Percentiles rank a stretch among this genome's conserved stretches.
Evolutionary conservation across 2,888 invertebrate species (phyloP).

Genomic region (Diaperis boleti): DNA sequence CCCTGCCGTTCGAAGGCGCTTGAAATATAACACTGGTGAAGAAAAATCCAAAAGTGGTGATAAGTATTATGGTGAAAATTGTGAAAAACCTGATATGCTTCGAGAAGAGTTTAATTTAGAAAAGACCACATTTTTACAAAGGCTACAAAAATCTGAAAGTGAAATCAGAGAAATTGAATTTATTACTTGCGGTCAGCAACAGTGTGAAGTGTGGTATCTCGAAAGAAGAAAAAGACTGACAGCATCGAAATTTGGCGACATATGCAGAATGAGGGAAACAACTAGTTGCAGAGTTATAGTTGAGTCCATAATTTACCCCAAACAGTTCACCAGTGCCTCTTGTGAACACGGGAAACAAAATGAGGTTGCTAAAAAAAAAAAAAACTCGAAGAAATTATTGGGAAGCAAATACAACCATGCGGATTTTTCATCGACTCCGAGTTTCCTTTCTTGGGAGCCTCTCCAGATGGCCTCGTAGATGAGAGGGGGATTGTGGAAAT

Average conservation of each 20-base stretch:
- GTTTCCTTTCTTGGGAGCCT: constrained; percentile 1
- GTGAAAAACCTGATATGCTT: not conserved
- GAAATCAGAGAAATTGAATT: not conserved
- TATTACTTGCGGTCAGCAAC: too few relatives aligned
- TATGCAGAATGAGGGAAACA: not conserved
- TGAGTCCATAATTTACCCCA: not conserved
- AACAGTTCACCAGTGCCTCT: too few relatives aligned
- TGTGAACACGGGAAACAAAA: too few relatives aligned
- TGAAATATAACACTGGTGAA: not conserved
- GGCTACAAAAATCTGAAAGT: not conserved
- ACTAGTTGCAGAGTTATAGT: constrained; percentile 4
- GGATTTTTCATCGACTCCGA: not conserved
- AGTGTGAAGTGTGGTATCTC: too few relatives aligned
- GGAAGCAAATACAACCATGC: not conserved
- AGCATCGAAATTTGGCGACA: too few relatives aligned
- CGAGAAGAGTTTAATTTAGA: not conserved
- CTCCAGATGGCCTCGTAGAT: not conserved
- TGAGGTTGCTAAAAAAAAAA: too few relatives aligned
- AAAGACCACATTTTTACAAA: not conserved
- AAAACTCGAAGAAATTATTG: not conserved
- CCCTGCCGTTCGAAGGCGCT: not conserved
- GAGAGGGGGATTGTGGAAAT: constrained; percentile 1
- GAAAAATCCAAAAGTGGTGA: not conserved
- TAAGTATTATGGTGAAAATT: constrained; percentile 5
- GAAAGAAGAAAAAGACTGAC: too few relatives aligned